A percentile compares a stretch with the other conserved stretches of the same genome.
phyloP scores from a whole-genome alignment of 2,888 invertebrate species.

The Lapara coniferarum region DNA sequence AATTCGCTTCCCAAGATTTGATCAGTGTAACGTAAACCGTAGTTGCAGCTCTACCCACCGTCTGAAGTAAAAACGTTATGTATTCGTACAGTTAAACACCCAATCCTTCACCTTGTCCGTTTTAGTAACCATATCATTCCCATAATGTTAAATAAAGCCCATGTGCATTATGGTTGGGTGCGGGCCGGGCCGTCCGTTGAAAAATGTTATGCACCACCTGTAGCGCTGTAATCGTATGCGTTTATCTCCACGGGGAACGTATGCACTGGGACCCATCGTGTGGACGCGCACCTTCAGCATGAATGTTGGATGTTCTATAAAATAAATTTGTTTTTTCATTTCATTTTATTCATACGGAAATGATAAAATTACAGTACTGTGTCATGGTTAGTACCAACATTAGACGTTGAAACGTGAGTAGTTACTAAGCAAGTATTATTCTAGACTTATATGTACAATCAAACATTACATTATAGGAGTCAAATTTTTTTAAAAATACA shows the following conservation, averaged over 20 bases:
- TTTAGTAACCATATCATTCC: conserved; percentile 44
- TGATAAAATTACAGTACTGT: neutral
- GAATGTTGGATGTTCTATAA: conserved; percentile 18
- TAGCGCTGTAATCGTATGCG: conserved; percentile 81
- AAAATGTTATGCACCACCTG: conserved; percentile 84
- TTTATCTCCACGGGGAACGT: conserved; percentile 73
- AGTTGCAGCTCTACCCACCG: too few relatives aligned
- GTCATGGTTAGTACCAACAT: neutral
- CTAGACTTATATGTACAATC: too few relatives aligned
- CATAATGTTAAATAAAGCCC: conserved; percentile 75
- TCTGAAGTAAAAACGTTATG: too few relatives aligned
- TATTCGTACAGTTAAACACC: too few relatives aligned
- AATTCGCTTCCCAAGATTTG: too few relatives aligned
- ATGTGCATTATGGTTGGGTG: conserved; percentile 65
- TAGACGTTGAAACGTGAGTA: neutral
- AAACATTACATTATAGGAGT: too few relatives aligned
- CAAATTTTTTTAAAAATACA: too few relatives aligned
- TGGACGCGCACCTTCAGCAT: neutral
- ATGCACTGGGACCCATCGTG: conserved; percentile 57
- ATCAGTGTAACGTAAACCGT: too few relatives aligned
- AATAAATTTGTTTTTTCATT: neutral
- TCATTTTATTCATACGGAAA: too few relatives aligned
- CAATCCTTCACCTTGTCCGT: too few relatives aligned
- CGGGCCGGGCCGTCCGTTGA: conserved; percentile 62
- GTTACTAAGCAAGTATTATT: too few relatives aligned